Percentiles rank a stretch among this genome's conserved stretches.
These are phyloP conservation scores for Macroteleia sp. DNA, from an alignment of 2,888 invertebrate species.

Conservation along the genomic window DNA sequence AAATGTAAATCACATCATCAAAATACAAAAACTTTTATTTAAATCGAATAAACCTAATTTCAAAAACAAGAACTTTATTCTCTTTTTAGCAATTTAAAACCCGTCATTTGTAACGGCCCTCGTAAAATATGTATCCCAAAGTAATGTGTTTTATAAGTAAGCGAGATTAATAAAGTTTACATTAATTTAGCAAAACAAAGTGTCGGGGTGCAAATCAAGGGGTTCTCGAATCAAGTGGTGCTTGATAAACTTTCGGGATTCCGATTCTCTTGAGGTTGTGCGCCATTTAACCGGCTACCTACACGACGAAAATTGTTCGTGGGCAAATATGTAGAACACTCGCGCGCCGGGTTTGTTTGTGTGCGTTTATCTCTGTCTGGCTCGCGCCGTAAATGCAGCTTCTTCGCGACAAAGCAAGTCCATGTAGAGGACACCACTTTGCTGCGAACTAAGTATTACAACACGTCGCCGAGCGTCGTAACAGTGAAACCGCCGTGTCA, in stretches of 20 bases:
- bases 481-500: slow-evolving; percentile 41
- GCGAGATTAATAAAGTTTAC: neutral
- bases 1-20: too few species aligned
- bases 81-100: too few species aligned
- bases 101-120: too few species aligned
- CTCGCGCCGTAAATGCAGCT: neutral
- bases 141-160: too few species aligned
- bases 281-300: slow-evolving; percentile 41
- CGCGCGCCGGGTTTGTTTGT: neutral
- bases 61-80: too few species aligned
- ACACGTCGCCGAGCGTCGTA: slow-evolving; percentile 32
- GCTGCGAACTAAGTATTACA: slow-evolving; percentile 34
- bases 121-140: too few species aligned
- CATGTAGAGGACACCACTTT: slow-evolving; percentile 47
- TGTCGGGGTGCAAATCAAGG: slow-evolving; percentile 51
- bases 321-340: slow-evolving; percentile 18
- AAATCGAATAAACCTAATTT: too few species aligned
- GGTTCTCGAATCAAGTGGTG: slow-evolving; percentile 50
- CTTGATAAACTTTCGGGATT: slow-evolving; percentile 52
- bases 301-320: slow-evolving; percentile 23
- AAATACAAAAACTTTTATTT: too few species aligned
- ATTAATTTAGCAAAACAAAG: slow-evolving; percentile 24
- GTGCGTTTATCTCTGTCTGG: neutral
- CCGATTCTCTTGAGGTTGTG: slow-evolving; percentile 27
- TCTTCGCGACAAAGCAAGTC: slow-evolving; percentile 23